A percentile compares a stretch with the other conserved stretches of the same genome.
These are phyloP conservation scores for Cisticola juncidis DNA, from an alignment of 2,113 vertebrate species.

Conservation along the genomic window DNA sequence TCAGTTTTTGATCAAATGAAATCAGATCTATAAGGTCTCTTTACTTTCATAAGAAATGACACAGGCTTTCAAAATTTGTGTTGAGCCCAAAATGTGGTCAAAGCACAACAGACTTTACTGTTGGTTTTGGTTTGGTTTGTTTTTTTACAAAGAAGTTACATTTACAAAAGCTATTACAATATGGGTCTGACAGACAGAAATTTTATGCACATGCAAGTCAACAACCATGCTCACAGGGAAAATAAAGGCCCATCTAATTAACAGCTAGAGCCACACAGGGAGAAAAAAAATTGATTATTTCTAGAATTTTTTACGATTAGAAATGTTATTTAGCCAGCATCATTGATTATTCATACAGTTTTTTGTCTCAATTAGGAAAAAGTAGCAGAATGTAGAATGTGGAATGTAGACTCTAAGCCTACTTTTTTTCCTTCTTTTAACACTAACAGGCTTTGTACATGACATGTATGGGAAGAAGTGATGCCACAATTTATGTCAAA, in stretches of 20 bases:
- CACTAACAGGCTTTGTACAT: neutral
- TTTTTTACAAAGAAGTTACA: neutral
- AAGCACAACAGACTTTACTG: neutral
- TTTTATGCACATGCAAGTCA: neutral
- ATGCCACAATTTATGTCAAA: neutral
- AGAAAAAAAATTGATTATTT: neutral
- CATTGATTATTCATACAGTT: neutral
- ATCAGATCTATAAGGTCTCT: neutral
- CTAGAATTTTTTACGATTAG: neutral
- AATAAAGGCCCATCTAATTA: neutral
- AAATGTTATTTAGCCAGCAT: neutral
- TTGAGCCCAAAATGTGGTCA: neutral
- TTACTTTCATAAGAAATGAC: neutral
- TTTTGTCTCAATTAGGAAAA: neutral
- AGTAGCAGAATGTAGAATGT: neutral
- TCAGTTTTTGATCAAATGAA: neutral
- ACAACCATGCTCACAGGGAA: neutral
- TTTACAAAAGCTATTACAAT: neutral
- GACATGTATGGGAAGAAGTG: neutral
- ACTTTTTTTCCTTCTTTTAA: neutral
- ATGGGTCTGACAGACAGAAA: neutral
- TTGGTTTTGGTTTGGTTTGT: neutral
- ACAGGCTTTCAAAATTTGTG: neutral
- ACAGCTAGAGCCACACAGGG: neutral
- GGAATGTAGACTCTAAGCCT: neutral